A percentile compares a stretch with the other conserved stretches of the same genome.
Evolutionary conservation across 1,140 invertebrate species (phyloP).

Genomic region (Drosophila nasuta): DNA sequence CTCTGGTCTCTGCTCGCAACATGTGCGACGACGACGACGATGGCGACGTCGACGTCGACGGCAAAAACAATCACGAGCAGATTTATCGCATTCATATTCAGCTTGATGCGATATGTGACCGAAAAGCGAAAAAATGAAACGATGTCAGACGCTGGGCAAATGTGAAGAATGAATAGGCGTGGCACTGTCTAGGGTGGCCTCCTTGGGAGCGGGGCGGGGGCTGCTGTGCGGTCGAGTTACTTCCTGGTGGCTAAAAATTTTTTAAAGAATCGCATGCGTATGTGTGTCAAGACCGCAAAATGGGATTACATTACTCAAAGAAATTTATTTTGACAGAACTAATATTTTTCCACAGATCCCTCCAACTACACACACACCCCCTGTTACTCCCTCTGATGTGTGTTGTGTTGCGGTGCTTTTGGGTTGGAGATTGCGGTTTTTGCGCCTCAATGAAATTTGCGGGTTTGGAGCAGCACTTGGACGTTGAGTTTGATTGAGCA

Average conservation of each 20-base stretch:
- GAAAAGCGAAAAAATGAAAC: not conserved
- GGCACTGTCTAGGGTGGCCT: not conserved
- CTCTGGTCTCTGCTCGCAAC: not conserved
- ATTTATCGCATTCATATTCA: slow-evolving; percentile 84
- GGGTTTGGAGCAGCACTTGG: slow-evolving; percentile 6
- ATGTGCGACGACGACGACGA: slow-evolving; percentile 20
- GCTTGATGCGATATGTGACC: slow-evolving; percentile 79
- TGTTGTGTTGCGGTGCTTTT: not conserved
- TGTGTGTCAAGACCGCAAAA: slow-evolving; percentile 79
- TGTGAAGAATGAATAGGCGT: slow-evolving; percentile 35
- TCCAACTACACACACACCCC: not conserved
- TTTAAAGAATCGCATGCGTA: slow-evolving; percentile 42
- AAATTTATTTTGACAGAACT: slow-evolving; percentile 85
- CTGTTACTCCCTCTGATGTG: not conserved
- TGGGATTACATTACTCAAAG: slow-evolving; percentile 84
- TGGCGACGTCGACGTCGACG: not conserved
- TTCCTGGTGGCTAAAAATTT: slow-evolving; percentile 26
- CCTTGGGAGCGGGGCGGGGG: not conserved
- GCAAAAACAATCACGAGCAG: slow-evolving; percentile 83
- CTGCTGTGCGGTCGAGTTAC: slow-evolving; percentile 29
- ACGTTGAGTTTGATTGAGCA: slow-evolving; percentile 31
- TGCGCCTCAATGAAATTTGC: slow-evolving; percentile 9
- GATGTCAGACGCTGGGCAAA: slow-evolving; percentile 3
- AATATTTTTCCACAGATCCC: slow-evolving; percentile 82
- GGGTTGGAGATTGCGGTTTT: slow-evolving; percentile 32